A percentile compares a stretch with the other conserved stretches of the same genome.
phyloP scores from a whole-genome alignment of 1,140 invertebrate genomes.

The Drosophila ohnishii region DNA sequence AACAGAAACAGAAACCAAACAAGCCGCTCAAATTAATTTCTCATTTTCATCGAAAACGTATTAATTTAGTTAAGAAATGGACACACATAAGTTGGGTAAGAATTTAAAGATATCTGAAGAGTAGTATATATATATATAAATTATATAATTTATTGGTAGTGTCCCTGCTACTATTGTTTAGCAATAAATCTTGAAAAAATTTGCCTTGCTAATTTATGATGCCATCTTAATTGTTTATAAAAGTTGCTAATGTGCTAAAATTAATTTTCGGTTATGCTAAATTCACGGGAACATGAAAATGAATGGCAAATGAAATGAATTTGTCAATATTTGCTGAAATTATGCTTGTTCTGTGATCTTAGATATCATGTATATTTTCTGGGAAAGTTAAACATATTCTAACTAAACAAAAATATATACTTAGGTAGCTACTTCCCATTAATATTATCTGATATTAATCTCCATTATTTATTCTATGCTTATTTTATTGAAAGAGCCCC shows the following conservation, averaged over 20 bases:
- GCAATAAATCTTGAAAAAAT: slow-evolving; percentile 42
- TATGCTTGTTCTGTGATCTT: not conserved
- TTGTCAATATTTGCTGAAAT: slow-evolving; percentile 1
- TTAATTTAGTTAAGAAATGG: slow-evolving; percentile 43
- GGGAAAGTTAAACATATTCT: not conserved
- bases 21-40: slow-evolving; percentile 58
- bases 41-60: slow-evolving; percentile 67
- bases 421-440: slow-evolving; percentile 10
- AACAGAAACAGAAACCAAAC: slow-evolving; percentile 17
- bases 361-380: not conserved
- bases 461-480: slow-evolving; percentile 19
- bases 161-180: slow-evolving; percentile 19
- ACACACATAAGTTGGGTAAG: not conserved
- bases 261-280: slow-evolving; percentile 25
- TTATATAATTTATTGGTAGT: slow-evolving; percentile 5
- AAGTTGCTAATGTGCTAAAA: slow-evolving; percentile 37
- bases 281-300: slow-evolving; percentile 13
- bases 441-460: slow-evolving; percentile 8
- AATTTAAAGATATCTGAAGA: slow-evolving; percentile 3
- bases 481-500: slow-evolving; percentile 29
- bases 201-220: slow-evolving; percentile 62
- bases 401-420: not conserved
- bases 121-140: not conserved
- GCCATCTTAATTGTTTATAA: slow-evolving; percentile 59
- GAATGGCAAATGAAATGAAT: not conserved